Evolutionary conservation across 2,113 vertebrate species (phyloP), one percentile per base, ranked within the genome.

Genomic region (Nansenia antarctica): DNA sequence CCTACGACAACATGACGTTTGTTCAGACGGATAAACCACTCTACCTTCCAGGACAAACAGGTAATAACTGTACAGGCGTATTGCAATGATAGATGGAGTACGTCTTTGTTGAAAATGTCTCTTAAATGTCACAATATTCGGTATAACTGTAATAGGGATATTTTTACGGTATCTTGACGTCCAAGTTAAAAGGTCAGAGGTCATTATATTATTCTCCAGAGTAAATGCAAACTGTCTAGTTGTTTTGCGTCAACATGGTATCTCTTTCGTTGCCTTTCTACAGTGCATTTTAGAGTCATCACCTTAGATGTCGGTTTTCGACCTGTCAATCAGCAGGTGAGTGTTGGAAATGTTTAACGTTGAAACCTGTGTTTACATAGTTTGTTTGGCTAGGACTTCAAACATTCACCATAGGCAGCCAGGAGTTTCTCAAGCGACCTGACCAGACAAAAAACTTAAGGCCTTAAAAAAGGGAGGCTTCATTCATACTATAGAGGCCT

Each of bases 1-100:
- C 5, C 27, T 83, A 82, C 45, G 0, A 34, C 2, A 67, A 68
- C 9, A 14, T 47, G 30, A 81, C 76, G 1, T 87, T 92, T n/a
- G 27, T 90, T 64, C 90, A 90, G 66, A 90, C 87, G 0, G 88
- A 90, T 62, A 90, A 89, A 83, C 87, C 89, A 0, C 81, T 91
- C 72, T 92, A 91, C 74, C 83, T 84, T 12, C 90, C 89, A 3
- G 89, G 91, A 80, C 90, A 92, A 76, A 88, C 86, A 53, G 86
- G 91, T 90, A n/a, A 82, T 74, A 24, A 20, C 29, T 42, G 27
- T n/a, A n/a, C 18, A 31, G 30, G 18, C 8, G 5, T 4, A 7
- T 2, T 11, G 18, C 18, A 15, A 12, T n/a, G 7, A 58, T 22
- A 11, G 4, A 12, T n/a, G 7, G 3, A 0, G 52, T n/a, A 5